Conservation (phyloP, 2,888 invertebrate genomes). For the Aporophyla lueneburgensis region DNA sequence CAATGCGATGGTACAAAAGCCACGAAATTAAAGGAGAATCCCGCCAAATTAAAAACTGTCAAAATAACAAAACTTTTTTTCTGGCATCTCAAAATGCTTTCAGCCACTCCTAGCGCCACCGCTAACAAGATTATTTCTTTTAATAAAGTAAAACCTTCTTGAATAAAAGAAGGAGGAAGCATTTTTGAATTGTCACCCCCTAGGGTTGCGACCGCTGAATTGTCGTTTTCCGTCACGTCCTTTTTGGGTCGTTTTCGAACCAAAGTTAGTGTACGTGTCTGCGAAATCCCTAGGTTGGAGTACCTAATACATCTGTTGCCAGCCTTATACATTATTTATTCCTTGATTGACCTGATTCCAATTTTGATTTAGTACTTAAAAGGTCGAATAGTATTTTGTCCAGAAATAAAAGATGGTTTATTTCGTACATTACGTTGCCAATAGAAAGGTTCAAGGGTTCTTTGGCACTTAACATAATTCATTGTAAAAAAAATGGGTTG, state of each 20-base stretch:
- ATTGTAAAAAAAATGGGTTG: constrained; percentile 25
- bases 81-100: constrained; percentile 27
- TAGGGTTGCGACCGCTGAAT: constrained; percentile 52
- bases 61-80: constrained; percentile 30
- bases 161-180: constrained; percentile 48
- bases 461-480: constrained; percentile 38
- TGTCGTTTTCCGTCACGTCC: constrained; percentile 61
- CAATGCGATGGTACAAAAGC: not conserved
- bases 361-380: constrained; percentile 38
- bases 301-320: constrained; percentile 39
- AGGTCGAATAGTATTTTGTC: not conserved
- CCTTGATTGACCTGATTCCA: constrained; percentile 13
- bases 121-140: constrained; percentile 55
- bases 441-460: constrained; percentile 24
- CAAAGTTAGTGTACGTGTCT: constrained; percentile 58
- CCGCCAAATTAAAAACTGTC: constrained; percentile 24
- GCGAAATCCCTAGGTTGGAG: constrained; percentile 43
- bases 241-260: constrained; percentile 52
- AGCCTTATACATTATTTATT: constrained; percentile 48
- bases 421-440: constrained; percentile 24
- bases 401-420: constrained; percentile 35
- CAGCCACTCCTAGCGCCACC: constrained; percentile 26
- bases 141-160: constrained; percentile 50
- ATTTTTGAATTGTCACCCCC: constrained; percentile 55
- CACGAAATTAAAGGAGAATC: not conserved